Evolutionary conservation across 2,888 invertebrate genomes (phyloP).

Genomic region (Teleogryllus oceanicus): DNA sequence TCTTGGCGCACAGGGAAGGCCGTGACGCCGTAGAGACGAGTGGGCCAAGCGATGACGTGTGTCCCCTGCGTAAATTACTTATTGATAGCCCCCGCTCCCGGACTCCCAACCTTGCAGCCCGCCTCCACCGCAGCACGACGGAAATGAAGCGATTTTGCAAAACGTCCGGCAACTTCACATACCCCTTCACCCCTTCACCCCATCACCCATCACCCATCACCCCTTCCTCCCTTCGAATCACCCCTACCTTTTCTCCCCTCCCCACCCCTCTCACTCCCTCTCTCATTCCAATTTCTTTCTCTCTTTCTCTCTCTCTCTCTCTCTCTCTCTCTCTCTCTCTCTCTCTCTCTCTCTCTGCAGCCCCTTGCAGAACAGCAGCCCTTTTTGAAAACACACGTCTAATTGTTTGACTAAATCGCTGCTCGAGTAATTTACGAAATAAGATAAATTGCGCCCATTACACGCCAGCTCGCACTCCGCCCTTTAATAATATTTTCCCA

Average conservation of each 20-base stretch:
- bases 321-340: no score
- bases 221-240: neutral
- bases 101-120: neutral
- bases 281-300: no score
- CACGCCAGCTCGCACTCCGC: neutral
- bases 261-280: neutral
- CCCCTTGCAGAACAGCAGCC: neutral
- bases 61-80: neutral
- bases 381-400: neutral
- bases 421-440: slow-evolving; percentile 1
- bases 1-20: no score
- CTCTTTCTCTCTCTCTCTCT: no score
- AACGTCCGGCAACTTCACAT: neutral
- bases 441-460: neutral
- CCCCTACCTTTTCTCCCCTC: neutral
- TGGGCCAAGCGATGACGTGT: neutral
- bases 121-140: neutral
- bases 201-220: neutral
- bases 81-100: neutral
- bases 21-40: neutral
- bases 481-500: neutral
- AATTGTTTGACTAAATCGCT: neutral
- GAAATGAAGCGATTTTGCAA: slow-evolving; percentile 18
- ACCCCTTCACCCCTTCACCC: neutral
- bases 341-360: no score